Evolutionary conservation across 2,888 invertebrate genomes (phyloP), one percentile per base, ranked within the genome.

Genomic region (Zootermopsis nevadensis): DNA sequence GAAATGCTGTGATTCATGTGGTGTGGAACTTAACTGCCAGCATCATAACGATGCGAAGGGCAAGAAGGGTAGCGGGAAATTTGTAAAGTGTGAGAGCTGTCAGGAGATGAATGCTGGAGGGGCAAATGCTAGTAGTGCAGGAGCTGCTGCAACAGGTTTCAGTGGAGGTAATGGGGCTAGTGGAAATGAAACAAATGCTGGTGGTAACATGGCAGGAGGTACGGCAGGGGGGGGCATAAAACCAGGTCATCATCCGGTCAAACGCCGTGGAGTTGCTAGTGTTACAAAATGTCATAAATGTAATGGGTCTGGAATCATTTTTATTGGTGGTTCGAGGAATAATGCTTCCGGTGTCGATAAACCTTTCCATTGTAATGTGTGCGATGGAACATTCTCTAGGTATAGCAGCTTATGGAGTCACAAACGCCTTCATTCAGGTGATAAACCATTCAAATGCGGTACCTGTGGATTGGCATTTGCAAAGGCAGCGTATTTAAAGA

Each of bases 361-460:
- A 90, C 96, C 96, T 1, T 96, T 96, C 89, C 95, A 95, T 88
- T 96, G 96, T 90, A 96, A 96, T 88, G 96, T 97, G 86, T 97
- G 96, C 88, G 96, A 96, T 82, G 88, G 88, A 76, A 86, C 87
- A n/a, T 88, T 88, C 85, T 87, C 87, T 84, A 93, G 96, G 88
- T 97, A 97, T 89, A 96, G 96, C 66, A 96, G 96, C 82, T 90
- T 97, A 83, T 97, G 97, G 97, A 96, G 96, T 22, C 96, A 96
- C 89, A 96, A 96, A 90, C 94, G 96, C 88, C 91, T 97, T 86
- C 96, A 97, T 89, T 95, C 96, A 24, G 96, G 93, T 72, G 93
- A 93, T 86, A 97, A 97, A 89, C 96, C 96, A 88, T 96, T 96
- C 89, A 96, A 96, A 90, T 97, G 96, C 89, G 94, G 95, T 86